Percentiles rank a stretch among this genome's conserved stretches.
phyloP scores from a whole-genome alignment of 2,888 invertebrate species.

The Seira sanloemensis region DNA sequence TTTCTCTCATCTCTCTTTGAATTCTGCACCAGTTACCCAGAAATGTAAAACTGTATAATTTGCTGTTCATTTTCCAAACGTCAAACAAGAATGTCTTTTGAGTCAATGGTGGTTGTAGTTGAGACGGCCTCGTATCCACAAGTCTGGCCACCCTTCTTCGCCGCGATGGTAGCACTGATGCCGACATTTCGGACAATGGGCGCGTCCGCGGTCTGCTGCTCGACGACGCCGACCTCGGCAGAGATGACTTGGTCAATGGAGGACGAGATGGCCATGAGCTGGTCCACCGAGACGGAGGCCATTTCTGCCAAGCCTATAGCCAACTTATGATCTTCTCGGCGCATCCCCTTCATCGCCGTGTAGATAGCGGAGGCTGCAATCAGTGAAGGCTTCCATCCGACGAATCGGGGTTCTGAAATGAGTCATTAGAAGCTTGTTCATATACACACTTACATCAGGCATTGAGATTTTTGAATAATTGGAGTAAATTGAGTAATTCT shows the following conservation, averaged over 20 bases:
- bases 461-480: neutral
- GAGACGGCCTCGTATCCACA: conserved; percentile 50
- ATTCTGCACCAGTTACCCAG: neutral
- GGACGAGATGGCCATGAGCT: conserved; percentile 67
- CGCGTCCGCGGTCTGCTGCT: conserved; percentile 70
- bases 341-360: conserved; percentile 72
- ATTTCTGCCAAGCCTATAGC: conserved; percentile 66
- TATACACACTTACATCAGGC: neutral
- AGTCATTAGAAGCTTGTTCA: neutral
- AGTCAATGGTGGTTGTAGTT: conserved; percentile 26
- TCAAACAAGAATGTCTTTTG: conserved; percentile 66
- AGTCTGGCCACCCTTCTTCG: conserved; percentile 59
- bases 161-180: conserved; percentile 55
- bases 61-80: no score
- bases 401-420: conserved; percentile 72
- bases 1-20: neutral
- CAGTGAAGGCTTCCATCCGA: conserved; percentile 70
- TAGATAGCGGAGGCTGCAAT: conserved; percentile 73
- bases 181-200: conserved; percentile 48
- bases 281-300: conserved; percentile 68
- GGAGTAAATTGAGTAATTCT: no score
- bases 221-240: conserved; percentile 70
- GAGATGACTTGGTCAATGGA: conserved; percentile 73
- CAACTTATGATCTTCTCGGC: conserved; percentile 63
- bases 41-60: neutral